Evolutionary conservation across 2,888 invertebrate genomes (phyloP).

Genomic region (Drosophila leonis): DNA sequence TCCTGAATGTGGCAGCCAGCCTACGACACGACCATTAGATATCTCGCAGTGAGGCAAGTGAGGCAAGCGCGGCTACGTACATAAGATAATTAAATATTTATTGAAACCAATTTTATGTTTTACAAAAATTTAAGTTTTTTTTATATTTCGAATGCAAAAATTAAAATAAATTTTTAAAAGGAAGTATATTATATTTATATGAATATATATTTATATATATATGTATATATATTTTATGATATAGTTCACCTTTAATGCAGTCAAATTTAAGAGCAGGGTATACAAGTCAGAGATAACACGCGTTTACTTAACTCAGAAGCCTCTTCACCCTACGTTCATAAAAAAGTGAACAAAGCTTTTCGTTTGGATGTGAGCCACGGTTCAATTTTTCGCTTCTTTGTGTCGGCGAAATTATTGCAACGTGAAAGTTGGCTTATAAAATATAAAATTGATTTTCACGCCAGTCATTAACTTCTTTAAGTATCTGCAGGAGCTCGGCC

Average conservation of each 20-base stretch:
- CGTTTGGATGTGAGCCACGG: constrained; percentile 27
- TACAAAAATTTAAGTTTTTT: neutral
- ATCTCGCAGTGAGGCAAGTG: neutral
- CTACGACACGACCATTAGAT: constrained; percentile 4
- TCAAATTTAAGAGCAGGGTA: neutral
- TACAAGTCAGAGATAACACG: neutral
- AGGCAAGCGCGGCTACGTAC: neutral
- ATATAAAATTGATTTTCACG: constrained; percentile 72
- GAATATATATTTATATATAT: neutral
- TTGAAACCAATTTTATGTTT: neutral
- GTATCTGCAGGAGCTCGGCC: constrained; percentile 20
- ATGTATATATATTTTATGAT: neutral
- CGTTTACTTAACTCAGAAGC: neutral
- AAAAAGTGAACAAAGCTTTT: constrained; percentile 53
- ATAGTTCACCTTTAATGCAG: neutral
- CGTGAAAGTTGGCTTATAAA: constrained; percentile 55
- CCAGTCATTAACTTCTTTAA: constrained; percentile 72
- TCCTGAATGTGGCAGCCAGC: neutral
- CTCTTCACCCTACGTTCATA: neutral
- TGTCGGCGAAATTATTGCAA: constrained; percentile 37
- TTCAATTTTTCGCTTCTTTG: constrained; percentile 23
- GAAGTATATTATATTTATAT: no score
- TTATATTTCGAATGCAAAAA: neutral
- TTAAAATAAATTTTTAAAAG: neutral
- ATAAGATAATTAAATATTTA: neutral